phyloP scores from a whole-genome alignment of 2,888 invertebrate genomes.

The Mimumesa dahlbomi region DNA sequence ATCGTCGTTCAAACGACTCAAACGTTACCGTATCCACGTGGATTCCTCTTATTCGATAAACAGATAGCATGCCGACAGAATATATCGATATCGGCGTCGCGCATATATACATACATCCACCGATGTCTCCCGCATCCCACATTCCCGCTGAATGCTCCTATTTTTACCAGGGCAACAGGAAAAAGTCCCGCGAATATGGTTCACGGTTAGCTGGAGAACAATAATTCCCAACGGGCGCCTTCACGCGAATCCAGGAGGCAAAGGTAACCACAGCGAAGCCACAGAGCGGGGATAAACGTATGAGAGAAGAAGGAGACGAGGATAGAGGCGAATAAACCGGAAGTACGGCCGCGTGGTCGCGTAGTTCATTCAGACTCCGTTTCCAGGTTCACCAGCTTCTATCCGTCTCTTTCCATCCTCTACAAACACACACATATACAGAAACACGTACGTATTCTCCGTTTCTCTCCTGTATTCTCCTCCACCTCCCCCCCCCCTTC shows the following conservation, averaged over 20 bases:
- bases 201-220: not conserved
- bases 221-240: not conserved
- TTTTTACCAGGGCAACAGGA: not conserved
- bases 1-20: too few species aligned
- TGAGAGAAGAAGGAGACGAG: slow-evolving; percentile 19
- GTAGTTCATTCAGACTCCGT: slow-evolving; percentile 67
- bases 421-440: too few species aligned
- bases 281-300: slow-evolving; percentile 3
- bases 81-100: too few species aligned
- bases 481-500: not conserved
- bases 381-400: slow-evolving; percentile 55
- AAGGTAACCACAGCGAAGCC: slow-evolving; percentile 7
- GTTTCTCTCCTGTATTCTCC: slow-evolving; percentile 16
- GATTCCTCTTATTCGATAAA: too few species aligned
- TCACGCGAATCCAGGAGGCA: not conserved
- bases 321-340: slow-evolving; percentile 59
- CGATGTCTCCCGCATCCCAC: not conserved
- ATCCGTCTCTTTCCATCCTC: slow-evolving; percentile 2
- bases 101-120: not conserved
- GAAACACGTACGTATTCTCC: too few species aligned
- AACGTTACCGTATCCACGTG: too few species aligned
- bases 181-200: not conserved
- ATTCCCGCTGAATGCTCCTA: not conserved
- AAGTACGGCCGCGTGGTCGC: slow-evolving; percentile 70
- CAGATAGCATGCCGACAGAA: too few species aligned